Evolutionary conservation across 2,888 invertebrate species (phyloP).

Genomic region (Tuta absoluta): DNA sequence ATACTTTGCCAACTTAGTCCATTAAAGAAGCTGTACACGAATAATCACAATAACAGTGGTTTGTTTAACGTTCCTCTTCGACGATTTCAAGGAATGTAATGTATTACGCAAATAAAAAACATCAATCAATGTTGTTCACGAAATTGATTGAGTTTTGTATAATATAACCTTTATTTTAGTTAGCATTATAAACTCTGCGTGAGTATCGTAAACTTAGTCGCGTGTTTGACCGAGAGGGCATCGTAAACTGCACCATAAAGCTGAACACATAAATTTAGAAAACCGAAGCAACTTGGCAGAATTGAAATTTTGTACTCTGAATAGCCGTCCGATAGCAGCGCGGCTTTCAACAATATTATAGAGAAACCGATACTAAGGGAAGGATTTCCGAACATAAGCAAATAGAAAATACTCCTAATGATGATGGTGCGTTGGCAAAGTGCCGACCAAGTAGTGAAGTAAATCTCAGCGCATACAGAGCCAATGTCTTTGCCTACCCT

Average conservation of each 20-base stretch:
- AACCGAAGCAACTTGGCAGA: slow-evolving; percentile 60
- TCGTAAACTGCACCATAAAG: slow-evolving; percentile 75
- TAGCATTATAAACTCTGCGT: slow-evolving; percentile 63
- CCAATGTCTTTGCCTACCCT: neutral
- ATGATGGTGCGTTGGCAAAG: slow-evolving; percentile 8
- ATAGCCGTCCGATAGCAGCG: slow-evolving; percentile 22
- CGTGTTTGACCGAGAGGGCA: slow-evolving; percentile 73
- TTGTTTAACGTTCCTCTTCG: slow-evolving; percentile 60
- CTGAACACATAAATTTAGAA: slow-evolving; percentile 67
- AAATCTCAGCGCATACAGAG: slow-evolving; percentile 4
- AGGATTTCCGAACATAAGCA: neutral
- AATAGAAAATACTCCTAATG: slow-evolving; percentile 13
- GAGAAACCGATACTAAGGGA: neutral
- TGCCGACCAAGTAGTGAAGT: neutral
- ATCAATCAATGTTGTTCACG: slow-evolving; percentile 21
- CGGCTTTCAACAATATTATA: neutral
- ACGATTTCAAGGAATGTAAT: slow-evolving; percentile 44
- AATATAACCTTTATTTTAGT: slow-evolving; percentile 59
- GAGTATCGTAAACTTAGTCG: slow-evolving; percentile 67
- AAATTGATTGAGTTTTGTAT: slow-evolving; percentile 38
- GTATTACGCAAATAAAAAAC: neutral
- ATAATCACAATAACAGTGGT: slow-evolving; percentile 71
- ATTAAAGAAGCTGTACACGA: slow-evolving; percentile 70
- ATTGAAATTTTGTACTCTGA: slow-evolving; percentile 50
- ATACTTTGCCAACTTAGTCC: slow-evolving; percentile 73